Evolutionary conservation across 2,113 vertebrate species (phyloP).

Genomic region (Pygoscelis adeliae): DNA sequence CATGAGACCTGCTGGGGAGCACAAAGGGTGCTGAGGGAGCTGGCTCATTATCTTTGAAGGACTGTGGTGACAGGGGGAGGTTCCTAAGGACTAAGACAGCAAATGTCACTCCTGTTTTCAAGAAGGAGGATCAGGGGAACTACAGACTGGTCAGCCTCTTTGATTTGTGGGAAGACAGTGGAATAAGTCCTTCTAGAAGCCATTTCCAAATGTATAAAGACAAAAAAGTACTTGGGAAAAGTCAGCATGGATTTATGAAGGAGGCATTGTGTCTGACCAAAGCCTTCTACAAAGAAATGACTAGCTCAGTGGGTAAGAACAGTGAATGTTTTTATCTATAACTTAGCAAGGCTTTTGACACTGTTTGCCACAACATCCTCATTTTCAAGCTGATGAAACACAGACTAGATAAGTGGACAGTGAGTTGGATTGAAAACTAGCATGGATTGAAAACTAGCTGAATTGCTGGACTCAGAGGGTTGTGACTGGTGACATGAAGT

Average conservation of each 20-base stretch:
- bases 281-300: neutral
- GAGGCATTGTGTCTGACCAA: neutral
- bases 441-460: neutral
- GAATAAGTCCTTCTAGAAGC: neutral
- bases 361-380: neutral
- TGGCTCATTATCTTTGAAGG: neutral
- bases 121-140: neutral
- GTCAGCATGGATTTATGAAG: neutral
- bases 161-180: neutral
- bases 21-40: neutral
- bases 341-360: neutral
- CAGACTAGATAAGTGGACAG: neutral
- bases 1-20: neutral
- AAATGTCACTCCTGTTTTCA: neutral
- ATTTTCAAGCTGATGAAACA: neutral
- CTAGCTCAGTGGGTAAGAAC: neutral
- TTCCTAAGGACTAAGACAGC: neutral
- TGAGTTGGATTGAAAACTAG: neutral
- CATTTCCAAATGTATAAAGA: neutral
- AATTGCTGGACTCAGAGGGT: neutral
- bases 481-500: fast-evolving
- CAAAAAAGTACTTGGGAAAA: neutral
- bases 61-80: neutral
- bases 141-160: neutral
- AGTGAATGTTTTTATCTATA: neutral